A percentile compares a stretch with the other conserved stretches of the same genome.
Evolutionary conservation across 2,113 vertebrate genomes (phyloP).

Genomic region (Actenoides lindsayi): DNA sequence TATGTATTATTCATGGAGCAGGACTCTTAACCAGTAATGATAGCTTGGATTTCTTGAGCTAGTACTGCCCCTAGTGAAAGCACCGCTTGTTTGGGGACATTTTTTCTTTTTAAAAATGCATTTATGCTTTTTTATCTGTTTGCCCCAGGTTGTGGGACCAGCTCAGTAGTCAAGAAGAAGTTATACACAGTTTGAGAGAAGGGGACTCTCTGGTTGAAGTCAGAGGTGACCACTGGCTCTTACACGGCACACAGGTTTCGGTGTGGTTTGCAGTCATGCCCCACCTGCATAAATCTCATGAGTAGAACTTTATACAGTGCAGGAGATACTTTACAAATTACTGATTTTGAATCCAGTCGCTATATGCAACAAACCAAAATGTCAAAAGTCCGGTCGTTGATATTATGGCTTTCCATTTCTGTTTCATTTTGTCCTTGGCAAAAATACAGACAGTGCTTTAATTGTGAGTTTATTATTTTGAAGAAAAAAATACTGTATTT

Average conservation of each 20-base stretch:
- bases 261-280: not conserved
- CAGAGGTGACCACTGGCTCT: not conserved
- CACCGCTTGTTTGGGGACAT: not conserved
- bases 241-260: not conserved
- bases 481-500: not conserved
- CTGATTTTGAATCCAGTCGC: not conserved
- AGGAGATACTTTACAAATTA: not conserved
- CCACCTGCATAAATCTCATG: not conserved
- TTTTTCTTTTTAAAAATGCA: slow-evolving; percentile 38
- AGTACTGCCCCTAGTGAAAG: slow-evolving; percentile 41
- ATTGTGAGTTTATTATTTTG: not conserved
- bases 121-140: slow-evolving; percentile 50
- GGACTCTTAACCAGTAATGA: slow-evolving; percentile 49
- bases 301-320: not conserved
- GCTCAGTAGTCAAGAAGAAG: slow-evolving; percentile 8
- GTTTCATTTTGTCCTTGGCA: not conserved
- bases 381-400: not conserved
- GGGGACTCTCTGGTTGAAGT: not conserved
- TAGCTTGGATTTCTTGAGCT: slow-evolving; percentile 52
- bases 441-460: not conserved
- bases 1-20: slow-evolving; percentile 64
- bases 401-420: not conserved
- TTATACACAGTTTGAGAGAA: not conserved
- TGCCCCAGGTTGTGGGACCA: not conserved
- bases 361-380: not conserved